These are phyloP conservation scores for Fopius arisanus DNA, from an alignment of 1,140 invertebrate species.

Conservation along the genomic window DNA sequence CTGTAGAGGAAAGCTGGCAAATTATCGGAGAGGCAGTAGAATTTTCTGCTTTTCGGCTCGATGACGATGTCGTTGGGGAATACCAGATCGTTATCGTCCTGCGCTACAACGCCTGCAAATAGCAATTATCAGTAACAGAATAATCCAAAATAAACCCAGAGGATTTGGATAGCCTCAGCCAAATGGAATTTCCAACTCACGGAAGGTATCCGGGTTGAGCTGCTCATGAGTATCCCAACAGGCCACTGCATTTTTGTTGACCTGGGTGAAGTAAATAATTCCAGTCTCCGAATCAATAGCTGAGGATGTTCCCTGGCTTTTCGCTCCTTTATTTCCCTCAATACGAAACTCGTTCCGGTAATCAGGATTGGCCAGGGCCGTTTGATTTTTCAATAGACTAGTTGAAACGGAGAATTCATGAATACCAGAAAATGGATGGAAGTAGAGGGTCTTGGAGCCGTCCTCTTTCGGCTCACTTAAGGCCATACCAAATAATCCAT, in stretches of 20 bases:
- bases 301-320: slow-evolving; percentile 66
- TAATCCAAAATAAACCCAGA: background rate
- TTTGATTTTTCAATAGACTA: slow-evolving; percentile 74
- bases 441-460: slow-evolving; percentile 74
- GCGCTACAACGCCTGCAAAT: slow-evolving; percentile 49
- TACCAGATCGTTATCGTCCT: slow-evolving; percentile 54
- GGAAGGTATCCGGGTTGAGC: slow-evolving; percentile 59
- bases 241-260: slow-evolving; percentile 72
- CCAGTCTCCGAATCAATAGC: slow-evolving; percentile 69
- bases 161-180: background rate
- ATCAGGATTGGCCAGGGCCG: slow-evolving; percentile 58
- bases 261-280: slow-evolving; percentile 73
- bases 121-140: background rate
- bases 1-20: slow-evolving; percentile 71
- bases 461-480: slow-evolving; percentile 68
- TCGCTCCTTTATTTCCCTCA: slow-evolving; percentile 69
- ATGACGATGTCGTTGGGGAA: slow-evolving; percentile 61
- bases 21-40: slow-evolving; percentile 76
- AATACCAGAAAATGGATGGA: slow-evolving; percentile 78
- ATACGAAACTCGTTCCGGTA: slow-evolving; percentile 58
- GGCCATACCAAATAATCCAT: slow-evolving; percentile 76
- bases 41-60: slow-evolving; percentile 49
- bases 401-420: slow-evolving; percentile 79
- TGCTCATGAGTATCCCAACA: slow-evolving; percentile 75
- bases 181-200: slow-evolving; percentile 42